Evolutionary conservation across 2,113 vertebrate genomes (phyloP), one percentile per base, ranked within the genome.

Genomic region (Rhinoptilus africanus): DNA sequence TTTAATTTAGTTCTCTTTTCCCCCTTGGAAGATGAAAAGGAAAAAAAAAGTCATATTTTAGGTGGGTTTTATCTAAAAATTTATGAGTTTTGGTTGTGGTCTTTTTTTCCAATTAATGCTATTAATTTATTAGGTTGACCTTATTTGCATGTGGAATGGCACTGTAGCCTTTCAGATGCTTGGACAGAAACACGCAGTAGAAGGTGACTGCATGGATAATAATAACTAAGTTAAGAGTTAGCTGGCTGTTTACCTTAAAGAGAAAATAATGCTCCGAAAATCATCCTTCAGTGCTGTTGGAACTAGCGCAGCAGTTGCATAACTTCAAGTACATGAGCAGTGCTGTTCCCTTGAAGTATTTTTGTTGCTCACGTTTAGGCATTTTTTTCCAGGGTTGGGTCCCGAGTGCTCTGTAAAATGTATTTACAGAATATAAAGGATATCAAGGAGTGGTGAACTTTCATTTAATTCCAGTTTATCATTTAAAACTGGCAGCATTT

Each of bases 1-100:
- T 98, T 80, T 91, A 43, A 85, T 96, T 94, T 80, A 85, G 67
- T 85, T 98, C 91, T 96, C 86, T 89, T 93, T 96, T 96, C 51
- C 81, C 68, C 69, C 88, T 84, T 97, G 62, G 47, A 74, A 48
- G 96, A 95, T 71, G 84, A 87, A 96, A 78, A 85, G 63, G 75
- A 20, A 11, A 57, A 87, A 87, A 71, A 92, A 50, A 68, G 51
- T 78, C 75, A 62, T 93, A 51, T 95, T 94, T 96, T 77, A 93
- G 51, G 81, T 93, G 54, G 10, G 88, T 90, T 79, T 81, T 80
- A 2, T 62, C 87, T 87, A 56, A 63, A 82, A 89, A 97, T 91
- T 92, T 89, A 82, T 78, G 93, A 75, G 27, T 0, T 17, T 39
- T 9, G 50, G 26, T 51, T 21, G 6, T 11, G 39, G 3, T 34